These are phyloP conservation scores for Cossypha heuglini DNA, from an alignment of 2,797 vertebrate genomes.

Conservation along the genomic window DNA sequence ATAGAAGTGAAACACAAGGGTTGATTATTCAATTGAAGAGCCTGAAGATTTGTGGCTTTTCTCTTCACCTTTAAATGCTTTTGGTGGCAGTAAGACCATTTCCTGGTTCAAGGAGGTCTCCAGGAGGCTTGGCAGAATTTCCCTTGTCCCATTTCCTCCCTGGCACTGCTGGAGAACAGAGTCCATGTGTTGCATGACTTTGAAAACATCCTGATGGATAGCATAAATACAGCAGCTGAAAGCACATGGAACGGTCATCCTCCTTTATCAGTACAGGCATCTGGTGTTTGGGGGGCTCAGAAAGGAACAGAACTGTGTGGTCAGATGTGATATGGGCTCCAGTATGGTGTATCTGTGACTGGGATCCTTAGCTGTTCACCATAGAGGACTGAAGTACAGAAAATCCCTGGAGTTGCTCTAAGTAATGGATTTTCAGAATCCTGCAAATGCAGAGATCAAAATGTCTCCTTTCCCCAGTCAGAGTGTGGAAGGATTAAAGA, in stretches of 20 bases:
- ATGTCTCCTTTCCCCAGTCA: not conserved
- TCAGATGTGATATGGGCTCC: not conserved
- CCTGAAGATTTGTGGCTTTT: not conserved
- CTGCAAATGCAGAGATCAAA: not conserved
- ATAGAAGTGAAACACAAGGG: not conserved
- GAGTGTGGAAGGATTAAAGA: not conserved
- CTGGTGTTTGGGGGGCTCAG: constrained; percentile 18
- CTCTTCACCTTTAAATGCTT: not conserved
- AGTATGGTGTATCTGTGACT: not conserved
- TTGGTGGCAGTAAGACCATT: not conserved
- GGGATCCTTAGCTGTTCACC: not conserved
- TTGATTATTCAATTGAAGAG: not conserved
- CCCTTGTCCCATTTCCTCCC: not conserved
- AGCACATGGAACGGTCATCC: not conserved
- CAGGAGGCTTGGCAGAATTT: not conserved
- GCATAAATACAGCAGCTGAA: not conserved
- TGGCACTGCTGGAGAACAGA: not conserved
- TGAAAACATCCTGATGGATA: not conserved
- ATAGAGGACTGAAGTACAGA: not conserved
- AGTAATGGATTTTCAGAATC: not conserved
- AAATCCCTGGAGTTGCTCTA: not conserved
- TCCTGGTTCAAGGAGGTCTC: not conserved
- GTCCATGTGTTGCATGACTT: not conserved
- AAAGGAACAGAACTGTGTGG: not conserved
- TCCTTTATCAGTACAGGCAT: constrained; percentile 19